A percentile compares a stretch with the other conserved stretches of the same genome.
These are phyloP conservation scores for Trachelus stipa DNA, from an alignment of 2,888 invertebrate genomes.

Conservation along the genomic window DNA sequence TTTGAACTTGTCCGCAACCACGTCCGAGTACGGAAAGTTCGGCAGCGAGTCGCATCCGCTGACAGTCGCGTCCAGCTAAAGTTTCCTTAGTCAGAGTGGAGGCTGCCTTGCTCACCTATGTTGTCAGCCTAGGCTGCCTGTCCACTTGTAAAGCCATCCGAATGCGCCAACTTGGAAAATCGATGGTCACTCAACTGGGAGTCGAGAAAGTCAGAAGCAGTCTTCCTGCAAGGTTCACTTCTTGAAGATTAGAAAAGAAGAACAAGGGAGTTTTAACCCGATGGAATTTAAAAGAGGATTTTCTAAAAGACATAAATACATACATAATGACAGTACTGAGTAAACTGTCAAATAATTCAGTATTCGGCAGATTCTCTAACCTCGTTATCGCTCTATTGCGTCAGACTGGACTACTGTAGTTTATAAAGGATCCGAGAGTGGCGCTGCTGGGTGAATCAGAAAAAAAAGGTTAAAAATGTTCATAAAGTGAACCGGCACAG, in stretches of 20 bases:
- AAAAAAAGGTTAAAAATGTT: neutral
- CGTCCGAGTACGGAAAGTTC: constrained; percentile 28
- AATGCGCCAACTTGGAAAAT: constrained; percentile 16
- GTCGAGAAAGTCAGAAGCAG: neutral
- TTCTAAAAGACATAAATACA: neutral
- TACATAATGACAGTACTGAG: neutral
- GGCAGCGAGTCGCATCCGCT: neutral
- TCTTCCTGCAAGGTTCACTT: neutral
- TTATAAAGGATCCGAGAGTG: neutral
- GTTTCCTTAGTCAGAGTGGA: neutral
- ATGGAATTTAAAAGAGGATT: neutral
- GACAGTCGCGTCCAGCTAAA: neutral
- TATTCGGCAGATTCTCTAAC: neutral
- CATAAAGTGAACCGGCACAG: neutral
- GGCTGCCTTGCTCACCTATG: neutral
- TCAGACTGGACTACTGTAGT: neutral
- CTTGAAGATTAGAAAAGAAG: neutral
- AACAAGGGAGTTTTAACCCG: neutral
- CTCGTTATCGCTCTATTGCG: neutral
- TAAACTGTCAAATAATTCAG: neutral
- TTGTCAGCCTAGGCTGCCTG: neutral
- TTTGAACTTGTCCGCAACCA: constrained; percentile 30
- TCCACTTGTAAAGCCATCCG: constrained; percentile 16
- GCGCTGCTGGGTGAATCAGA: neutral
- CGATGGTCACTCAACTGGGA: neutral